A percentile compares a stretch with the other conserved stretches of the same genome.
These are phyloP conservation scores for Falco novaeseelandiae DNA, from an alignment of 2,797 vertebrate genomes.

Conservation along the genomic window DNA sequence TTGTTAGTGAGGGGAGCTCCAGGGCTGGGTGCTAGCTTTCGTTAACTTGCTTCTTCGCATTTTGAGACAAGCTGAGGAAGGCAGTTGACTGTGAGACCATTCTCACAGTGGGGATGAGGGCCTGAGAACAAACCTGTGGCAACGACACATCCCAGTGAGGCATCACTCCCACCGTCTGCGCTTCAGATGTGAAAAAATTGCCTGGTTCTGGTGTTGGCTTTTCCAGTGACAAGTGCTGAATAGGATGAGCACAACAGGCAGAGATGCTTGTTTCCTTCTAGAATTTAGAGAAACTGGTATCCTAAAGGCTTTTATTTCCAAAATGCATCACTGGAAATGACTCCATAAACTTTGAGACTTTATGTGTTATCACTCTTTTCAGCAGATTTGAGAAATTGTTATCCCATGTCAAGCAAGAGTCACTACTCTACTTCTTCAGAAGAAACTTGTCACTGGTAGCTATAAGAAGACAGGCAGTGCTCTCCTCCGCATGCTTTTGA, in stretches of 20 bases:
- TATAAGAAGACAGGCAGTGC: not conserved
- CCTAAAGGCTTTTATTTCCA: not conserved
- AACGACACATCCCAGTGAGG: not conserved
- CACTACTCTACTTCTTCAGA: not conserved
- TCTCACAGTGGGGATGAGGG: not conserved
- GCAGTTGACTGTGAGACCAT: not conserved
- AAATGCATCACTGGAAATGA: not conserved
- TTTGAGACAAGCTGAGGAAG: not conserved
- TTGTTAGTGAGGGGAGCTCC: not conserved
- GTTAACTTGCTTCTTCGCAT: fast-evolving
- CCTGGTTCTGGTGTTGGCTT: not conserved
- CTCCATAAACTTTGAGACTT: not conserved
- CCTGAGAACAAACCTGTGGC: not conserved
- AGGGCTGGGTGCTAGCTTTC: not conserved
- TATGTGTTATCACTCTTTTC: not conserved
- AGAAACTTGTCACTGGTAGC: not conserved
- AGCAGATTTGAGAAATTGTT: not conserved
- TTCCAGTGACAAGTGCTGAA: not conserved
- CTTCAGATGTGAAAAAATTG: not conserved
- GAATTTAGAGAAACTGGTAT: not conserved
- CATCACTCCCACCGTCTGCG: not conserved
- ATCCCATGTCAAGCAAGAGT: not conserved
- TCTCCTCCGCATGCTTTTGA: not conserved
- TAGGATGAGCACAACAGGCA: not conserved
- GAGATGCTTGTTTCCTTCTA: not conserved